Conservation (phyloP, 1,140 invertebrate species). For the Nebria ingens region DNA sequence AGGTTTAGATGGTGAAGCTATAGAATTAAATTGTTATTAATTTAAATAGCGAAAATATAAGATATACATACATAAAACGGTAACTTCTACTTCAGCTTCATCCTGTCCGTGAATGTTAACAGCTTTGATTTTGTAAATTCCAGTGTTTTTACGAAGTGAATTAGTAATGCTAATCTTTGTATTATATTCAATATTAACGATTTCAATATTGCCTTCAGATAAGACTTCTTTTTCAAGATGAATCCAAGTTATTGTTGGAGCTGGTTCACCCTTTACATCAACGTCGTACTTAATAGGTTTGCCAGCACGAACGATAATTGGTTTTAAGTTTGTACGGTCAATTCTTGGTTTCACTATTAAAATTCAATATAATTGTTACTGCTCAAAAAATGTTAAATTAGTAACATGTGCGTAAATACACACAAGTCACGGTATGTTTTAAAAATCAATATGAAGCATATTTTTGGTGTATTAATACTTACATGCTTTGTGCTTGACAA, state of each 20-base stretch:
- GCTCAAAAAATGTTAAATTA: background rate
- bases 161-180: conserved; percentile 85
- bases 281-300: conserved; percentile 88
- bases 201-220: conserved; percentile 63
- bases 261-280: conserved; percentile 88
- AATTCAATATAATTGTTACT: conserved; percentile 19
- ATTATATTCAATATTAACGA: conserved; percentile 85
- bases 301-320: conserved; percentile 79
- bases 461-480: too few species aligned
- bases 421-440: too few species aligned
- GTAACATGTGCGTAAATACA: too few species aligned
- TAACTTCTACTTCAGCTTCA: conserved; percentile 87
- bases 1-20: conserved; percentile 69
- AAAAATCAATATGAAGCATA: too few species aligned
- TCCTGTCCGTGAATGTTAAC: conserved; percentile 88
- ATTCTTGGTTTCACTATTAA: conserved; percentile 89
- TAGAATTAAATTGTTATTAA: conserved; percentile 17
- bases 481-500: conserved; percentile 82
- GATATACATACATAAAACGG: conserved; percentile 65
- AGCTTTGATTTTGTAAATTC: conserved; percentile 83
- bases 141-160: conserved; percentile 71
- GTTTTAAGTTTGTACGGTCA: conserved; percentile 87
- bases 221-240: conserved; percentile 44
- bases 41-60: conserved; percentile 3
- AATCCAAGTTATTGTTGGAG: conserved; percentile 86